These are phyloP conservation scores for Ypsolopha sequella DNA, from an alignment of 2,888 invertebrate species.

Conservation along the genomic window DNA sequence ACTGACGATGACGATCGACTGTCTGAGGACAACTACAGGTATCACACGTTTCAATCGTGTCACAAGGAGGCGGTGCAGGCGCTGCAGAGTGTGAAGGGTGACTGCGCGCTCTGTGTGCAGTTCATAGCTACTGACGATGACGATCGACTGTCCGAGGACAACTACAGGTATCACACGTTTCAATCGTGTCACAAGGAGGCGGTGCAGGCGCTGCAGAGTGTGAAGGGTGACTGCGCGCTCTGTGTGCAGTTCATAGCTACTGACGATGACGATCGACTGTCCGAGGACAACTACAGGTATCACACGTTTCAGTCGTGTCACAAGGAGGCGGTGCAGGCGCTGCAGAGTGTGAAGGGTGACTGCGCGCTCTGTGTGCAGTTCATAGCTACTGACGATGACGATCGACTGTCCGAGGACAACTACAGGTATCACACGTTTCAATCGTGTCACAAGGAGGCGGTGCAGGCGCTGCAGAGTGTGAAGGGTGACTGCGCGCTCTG, in stretches of 20 bases:
- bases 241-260: constrained; percentile 83
- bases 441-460: constrained; percentile 86
- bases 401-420: constrained; percentile 72
- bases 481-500: constrained; percentile 82
- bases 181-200: constrained; percentile 84
- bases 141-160: constrained; percentile 72
- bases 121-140: constrained; percentile 82
- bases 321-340: constrained; percentile 83
- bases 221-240: constrained; percentile 81
- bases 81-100: constrained; percentile 81
- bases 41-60: constrained; percentile 58
- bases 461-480: constrained; percentile 82
- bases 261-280: constrained; percentile 77
- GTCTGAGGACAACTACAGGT: constrained; percentile 71
- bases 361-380: constrained; percentile 84
- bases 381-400: constrained; percentile 80
- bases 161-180: constrained; percentile 40
- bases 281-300: constrained; percentile 68
- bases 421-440: constrained; percentile 41
- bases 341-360: constrained; percentile 83
- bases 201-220: constrained; percentile 82
- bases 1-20: constrained; percentile 78
- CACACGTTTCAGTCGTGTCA: constrained; percentile 72
- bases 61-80: constrained; percentile 87
- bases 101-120: constrained; percentile 82